Evolutionary conservation across 2,797 vertebrate species (phyloP), one percentile per base, ranked within the genome.

Genomic region (Anisognathus igniventris): DNA sequence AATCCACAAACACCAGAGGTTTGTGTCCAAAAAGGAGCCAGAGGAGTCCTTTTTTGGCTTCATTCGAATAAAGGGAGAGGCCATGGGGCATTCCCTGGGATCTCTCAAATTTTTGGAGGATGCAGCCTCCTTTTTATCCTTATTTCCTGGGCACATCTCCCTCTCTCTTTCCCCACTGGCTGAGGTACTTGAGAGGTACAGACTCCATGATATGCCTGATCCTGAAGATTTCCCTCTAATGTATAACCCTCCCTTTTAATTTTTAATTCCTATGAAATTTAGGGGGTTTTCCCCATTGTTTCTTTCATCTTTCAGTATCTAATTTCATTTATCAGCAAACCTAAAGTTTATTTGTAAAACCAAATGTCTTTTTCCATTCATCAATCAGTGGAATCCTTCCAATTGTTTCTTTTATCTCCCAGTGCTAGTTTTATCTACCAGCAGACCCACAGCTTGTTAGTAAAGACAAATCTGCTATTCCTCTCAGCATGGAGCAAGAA

Each of bases 191-290:
- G 19, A 54, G 30, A 53, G 30, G 30, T 21, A 53, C 20, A n/a
- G 51, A 54, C 20, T n/a, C 13, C 51, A 30, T 0, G 0, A 14
- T 14, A n/a, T 6, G 0, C 51, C 20, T n/a, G 31, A 54, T 54
- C 0, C 30, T 2, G 1, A 9, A n/a, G 30, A 54, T n/a, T 54
- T 2, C 51, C 30, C 51, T 54, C 30, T n/a, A n/a, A 22, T 21
- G 20, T 31, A 14, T 20, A 54, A n/a, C 20, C 51, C 12, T 54
- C 51, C 20, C 51, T 54, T n/a, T n/a, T 21, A 53, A 31, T 31
- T 53, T 51, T 20, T 53, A n/a, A 54, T 54, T 54, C 51, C 21
- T 54, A 54, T 0, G 3, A 31, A 54, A 54, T 54, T 54, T 21
- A 54, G 51, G 20, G 12, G 30, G 6, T 31, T 31, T n/a, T 54